A percentile compares a stretch with the other conserved stretches of the same genome.
Conservation (phyloP, 2,888 invertebrate species). For the Zootermopsis nevadensis region DNA sequence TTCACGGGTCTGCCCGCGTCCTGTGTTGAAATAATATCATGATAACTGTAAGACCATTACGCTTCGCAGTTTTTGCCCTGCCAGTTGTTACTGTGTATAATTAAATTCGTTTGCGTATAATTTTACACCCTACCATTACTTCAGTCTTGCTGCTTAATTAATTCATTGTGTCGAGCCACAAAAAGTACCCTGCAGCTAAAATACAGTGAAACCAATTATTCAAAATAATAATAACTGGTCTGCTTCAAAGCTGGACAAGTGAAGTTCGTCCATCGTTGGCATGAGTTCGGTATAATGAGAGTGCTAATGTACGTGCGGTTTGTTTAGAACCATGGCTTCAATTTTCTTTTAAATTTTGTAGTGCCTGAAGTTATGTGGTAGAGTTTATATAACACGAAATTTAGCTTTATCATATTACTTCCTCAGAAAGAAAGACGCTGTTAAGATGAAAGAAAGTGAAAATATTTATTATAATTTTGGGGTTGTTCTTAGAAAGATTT, state of each 20-base stretch:
- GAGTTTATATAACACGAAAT: too few species aligned
- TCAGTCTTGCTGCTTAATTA: slow-evolving; percentile 7
- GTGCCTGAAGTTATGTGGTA: too few species aligned
- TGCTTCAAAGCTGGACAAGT: neutral
- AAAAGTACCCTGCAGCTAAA: neutral
- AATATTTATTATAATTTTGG: too few species aligned
- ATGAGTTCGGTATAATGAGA: too few species aligned
- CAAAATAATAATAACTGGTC: neutral
- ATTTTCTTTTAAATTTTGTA: too few species aligned
- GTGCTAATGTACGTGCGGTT: too few species aligned
- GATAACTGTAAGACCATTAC: neutral
- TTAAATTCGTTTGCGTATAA: slow-evolving; percentile 18
- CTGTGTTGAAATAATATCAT: neutral
- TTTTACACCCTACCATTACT: slow-evolving; percentile 4
- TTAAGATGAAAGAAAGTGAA: too few species aligned
- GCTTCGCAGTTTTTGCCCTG: neutral
- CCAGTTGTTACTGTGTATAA: neutral
- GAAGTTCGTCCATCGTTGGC: neutral
- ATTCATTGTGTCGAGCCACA: slow-evolving; percentile 9
- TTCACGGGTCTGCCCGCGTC: neutral
- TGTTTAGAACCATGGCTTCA: too few species aligned
- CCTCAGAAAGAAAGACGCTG: too few species aligned
- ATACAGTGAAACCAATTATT: neutral
- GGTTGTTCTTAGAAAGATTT: too few species aligned
- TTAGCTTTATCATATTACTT: too few species aligned